These are phyloP conservation scores for Cebidichthys violaceus DNA, from an alignment of 2,113 vertebrate species.

Conservation along the genomic window DNA sequence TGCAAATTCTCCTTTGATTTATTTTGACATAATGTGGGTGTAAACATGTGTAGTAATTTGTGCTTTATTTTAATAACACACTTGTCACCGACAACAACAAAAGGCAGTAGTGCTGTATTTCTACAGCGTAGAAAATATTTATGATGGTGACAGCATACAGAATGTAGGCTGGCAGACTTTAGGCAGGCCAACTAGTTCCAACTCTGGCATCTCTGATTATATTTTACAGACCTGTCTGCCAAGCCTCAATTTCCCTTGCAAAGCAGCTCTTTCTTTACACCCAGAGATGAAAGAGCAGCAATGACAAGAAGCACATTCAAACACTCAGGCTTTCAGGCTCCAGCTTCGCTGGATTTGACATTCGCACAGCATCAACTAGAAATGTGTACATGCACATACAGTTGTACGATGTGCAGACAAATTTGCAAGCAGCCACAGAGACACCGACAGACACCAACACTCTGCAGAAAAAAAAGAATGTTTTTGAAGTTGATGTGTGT, in stretches of 20 bases:
- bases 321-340: conserved; percentile 63
- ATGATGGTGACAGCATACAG: conserved; percentile 71
- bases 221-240: conserved; percentile 79
- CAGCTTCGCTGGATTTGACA: conserved; percentile 72
- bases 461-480: neutral
- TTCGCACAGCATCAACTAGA: conserved; percentile 63
- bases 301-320: conserved; percentile 79
- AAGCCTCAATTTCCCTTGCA: conserved; percentile 79
- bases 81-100: conserved; percentile 15
- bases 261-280: conserved; percentile 76
- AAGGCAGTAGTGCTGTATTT: conserved; percentile 12
- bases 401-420: conserved; percentile 36
- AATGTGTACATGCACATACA: conserved; percentile 48
- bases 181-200: conserved; percentile 71
- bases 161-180: conserved; percentile 65
- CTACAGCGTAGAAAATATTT: conserved; percentile 62
- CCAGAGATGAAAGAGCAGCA: conserved; percentile 76
- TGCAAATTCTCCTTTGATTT: conserved; percentile 24
- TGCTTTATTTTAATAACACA: conserved; percentile 16
- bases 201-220: conserved; percentile 74
- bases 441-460: neutral
- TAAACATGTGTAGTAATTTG: conserved; percentile 20
- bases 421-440: conserved; percentile 29
- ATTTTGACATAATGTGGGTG: neutral
- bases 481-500: neutral